Conservation (phyloP, 2,797 vertebrate genomes). For the Spatula clypeata region DNA sequence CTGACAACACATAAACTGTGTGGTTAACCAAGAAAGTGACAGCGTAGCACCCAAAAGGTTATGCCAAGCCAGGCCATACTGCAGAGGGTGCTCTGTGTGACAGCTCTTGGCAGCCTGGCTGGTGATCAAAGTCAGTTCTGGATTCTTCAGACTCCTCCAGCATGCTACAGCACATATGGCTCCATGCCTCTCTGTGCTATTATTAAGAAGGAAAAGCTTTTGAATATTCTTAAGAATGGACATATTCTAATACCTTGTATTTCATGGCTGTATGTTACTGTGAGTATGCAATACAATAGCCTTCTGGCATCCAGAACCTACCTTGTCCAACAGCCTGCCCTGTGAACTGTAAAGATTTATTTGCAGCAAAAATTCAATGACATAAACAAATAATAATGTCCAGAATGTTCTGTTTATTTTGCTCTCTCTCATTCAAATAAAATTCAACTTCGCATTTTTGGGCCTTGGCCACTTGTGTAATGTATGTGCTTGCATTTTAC, state of each 20-base stretch:
- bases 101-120: background rate
- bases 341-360: background rate
- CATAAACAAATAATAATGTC: background rate
- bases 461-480: background rate
- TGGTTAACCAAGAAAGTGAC: background rate
- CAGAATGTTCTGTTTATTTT: background rate
- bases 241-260: background rate
- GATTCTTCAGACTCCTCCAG: background rate
- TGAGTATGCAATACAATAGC: background rate
- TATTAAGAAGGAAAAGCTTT: background rate
- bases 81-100: background rate
- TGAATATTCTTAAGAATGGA: background rate
- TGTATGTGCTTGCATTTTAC: background rate
- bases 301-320: background rate
- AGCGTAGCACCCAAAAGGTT: background rate
- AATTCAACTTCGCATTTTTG: background rate
- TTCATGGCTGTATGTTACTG: background rate
- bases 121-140: background rate
- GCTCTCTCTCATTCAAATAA: background rate
- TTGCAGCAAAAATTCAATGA: background rate
- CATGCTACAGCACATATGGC: background rate
- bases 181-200: background rate
- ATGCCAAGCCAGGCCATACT: background rate
- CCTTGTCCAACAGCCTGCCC: background rate
- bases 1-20: background rate